Percentiles rank a stretch among this genome's conserved stretches.
Conservation (phyloP, 1,140 invertebrate species). For the Proales similis region DNA sequence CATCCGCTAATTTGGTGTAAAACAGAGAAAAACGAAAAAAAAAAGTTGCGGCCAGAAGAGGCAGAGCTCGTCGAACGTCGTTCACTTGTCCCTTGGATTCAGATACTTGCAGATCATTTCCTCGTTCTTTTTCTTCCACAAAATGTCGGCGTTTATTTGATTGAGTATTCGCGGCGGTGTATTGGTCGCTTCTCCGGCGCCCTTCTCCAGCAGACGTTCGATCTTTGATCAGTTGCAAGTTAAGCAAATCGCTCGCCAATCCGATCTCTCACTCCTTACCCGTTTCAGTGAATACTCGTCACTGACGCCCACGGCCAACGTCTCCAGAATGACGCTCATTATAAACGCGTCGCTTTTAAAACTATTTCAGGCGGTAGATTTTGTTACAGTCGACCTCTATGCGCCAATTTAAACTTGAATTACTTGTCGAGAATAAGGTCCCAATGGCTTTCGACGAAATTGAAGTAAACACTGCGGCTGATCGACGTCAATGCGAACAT, state of each 20-base stretch:
- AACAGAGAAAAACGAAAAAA: no score
- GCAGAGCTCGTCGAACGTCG: no score
- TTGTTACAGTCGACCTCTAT: neutral
- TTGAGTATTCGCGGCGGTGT: neutral
- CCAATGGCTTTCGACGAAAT: slow-evolving; percentile 27
- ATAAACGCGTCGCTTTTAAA: slow-evolving; percentile 33
- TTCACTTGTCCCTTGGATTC: neutral
- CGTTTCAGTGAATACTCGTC: slow-evolving; percentile 2
- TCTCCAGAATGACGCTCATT: slow-evolving; percentile 23
- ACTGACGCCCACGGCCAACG: slow-evolving; percentile 12
- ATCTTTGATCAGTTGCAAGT: neutral
- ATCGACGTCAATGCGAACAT: slow-evolving; percentile 23
- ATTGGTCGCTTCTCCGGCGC: slow-evolving; percentile 18
- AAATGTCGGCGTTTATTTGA: slow-evolving; percentile 37
- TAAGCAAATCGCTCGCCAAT: neutral
- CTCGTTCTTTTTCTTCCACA: slow-evolving; percentile 20
- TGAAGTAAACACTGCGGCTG: slow-evolving; percentile 20
- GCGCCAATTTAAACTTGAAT: neutral
- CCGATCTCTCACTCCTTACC: neutral
- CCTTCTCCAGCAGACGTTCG: neutral
- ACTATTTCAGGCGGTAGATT: neutral
- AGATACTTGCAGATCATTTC: slow-evolving; percentile 25
- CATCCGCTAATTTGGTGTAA: no score
- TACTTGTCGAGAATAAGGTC: slow-evolving; percentile 5
- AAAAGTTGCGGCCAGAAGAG: no score